Conservation (phyloP, 2,113 vertebrate species). For the Amazona guildingii region DNA sequence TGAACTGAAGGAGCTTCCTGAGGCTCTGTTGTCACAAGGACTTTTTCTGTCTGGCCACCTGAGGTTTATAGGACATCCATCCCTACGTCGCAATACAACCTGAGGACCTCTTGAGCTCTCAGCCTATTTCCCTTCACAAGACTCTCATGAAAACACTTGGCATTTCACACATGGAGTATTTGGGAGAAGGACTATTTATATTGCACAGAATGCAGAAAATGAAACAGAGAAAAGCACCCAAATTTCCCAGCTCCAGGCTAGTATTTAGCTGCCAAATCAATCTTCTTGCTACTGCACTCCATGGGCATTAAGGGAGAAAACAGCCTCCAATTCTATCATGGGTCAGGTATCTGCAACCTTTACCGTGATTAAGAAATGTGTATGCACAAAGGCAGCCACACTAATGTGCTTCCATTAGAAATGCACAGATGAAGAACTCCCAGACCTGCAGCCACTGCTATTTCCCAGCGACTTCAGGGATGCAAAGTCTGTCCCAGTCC, state of each 20-base stretch:
- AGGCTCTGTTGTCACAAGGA: neutral
- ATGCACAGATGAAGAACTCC: neutral
- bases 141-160: neutral
- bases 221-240: neutral
- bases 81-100: neutral
- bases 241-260: neutral
- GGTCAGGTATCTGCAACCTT: neutral
- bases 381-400: neutral
- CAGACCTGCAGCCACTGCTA: neutral
- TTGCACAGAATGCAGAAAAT: neutral
- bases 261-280: neutral
- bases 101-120: neutral
- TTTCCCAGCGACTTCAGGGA: neutral
- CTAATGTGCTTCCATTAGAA: neutral
- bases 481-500: neutral
- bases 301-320: neutral
- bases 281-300: neutral
- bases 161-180: neutral
- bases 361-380: neutral
- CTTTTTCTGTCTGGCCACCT: conserved; percentile 13
- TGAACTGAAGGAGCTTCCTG: conserved; percentile 30
- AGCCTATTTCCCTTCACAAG: neutral
- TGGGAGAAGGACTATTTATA: neutral
- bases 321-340: rapidly evolving
- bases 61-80: neutral